phyloP scores from a whole-genome alignment of 2,113 vertebrate genomes.

The Melanostigma gelatinosum region DNA sequence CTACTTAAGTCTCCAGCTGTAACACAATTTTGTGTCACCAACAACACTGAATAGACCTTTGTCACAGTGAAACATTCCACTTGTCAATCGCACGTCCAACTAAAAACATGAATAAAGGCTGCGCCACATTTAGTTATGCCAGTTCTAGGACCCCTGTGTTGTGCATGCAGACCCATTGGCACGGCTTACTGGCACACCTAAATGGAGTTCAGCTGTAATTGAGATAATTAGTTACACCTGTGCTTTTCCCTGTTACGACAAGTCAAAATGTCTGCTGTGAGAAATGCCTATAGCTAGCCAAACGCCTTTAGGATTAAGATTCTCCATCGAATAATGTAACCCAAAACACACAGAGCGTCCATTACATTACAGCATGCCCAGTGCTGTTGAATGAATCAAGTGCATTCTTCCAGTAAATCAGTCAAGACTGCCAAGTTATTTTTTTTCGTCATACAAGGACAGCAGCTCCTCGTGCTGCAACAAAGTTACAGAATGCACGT shows the following conservation, averaged over 20 bases:
- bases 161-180: conserved; percentile 4
- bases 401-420: conserved; percentile 56
- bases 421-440: conserved; percentile 37
- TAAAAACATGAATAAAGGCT: conserved; percentile 9
- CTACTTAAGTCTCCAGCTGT: conserved; percentile 9
- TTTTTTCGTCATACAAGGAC: conserved; percentile 36
- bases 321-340: background rate
- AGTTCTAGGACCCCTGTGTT: background rate
- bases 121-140: background rate
- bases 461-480: conserved; percentile 26
- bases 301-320: background rate
- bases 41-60: conserved; percentile 1
- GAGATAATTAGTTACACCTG: conserved; percentile 33
- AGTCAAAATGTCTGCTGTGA: conserved; percentile 24
- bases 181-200: conserved; percentile 18
- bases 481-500: conserved; percentile 22
- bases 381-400: conserved; percentile 32
- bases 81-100: conserved; percentile 7
- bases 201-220: conserved; percentile 8
- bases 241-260: conserved; percentile 46
- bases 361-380: background rate
- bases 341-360: background rate
- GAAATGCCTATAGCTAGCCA: background rate
- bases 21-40: conserved; percentile 3
- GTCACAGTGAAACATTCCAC: background rate